Evolutionary conservation across 2,888 invertebrate species (phyloP), one percentile per base, ranked within the genome.

Genomic region (Biston stratarius): DNA sequence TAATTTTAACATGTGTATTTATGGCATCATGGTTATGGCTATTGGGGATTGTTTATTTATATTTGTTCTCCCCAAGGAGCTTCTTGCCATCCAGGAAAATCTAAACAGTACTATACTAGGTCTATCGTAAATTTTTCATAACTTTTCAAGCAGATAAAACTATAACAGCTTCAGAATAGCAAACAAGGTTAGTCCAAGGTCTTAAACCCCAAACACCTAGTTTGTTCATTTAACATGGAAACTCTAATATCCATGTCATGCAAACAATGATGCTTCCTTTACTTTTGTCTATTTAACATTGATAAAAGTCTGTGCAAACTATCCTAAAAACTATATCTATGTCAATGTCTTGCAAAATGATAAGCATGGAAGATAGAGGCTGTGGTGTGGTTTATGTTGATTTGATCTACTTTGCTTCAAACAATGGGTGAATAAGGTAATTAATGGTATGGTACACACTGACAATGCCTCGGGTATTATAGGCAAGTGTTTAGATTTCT

Each of bases 251-350:
- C 14, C 10, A 12, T 55, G 61, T 63, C 61, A 58, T 51, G 48
- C 48, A 69, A 51, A 62, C 48, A 48, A 7, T 48, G 38, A 52
- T 44, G 44, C 45, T 49, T 63, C 45, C 52, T 44, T 14, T 44
- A 24, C 9, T 38, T 40, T 67, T 71, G 69, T 69, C 66, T 67
- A 48, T 58, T 61, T 68, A 66, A 44, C 68, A 61, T 59, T 68
- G 58, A 71, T 58, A 61, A 57, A 52, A 58, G 61, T 52, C 51
- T 69, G 45, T 44, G 38, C 48, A 53, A 64, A 66, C 55, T 67
- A 61, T 61, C 36, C 40, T 9, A 47, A 51, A 53, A 61, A 51
- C 40, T 5, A 42, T 52, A 53, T 61, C 36, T 55, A 40, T 53
- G 59, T 63, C 57, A 66, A 66, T 60, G 60, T 15, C 66, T 45